These are phyloP conservation scores for Aplocera efformata DNA, from an alignment of 2,888 invertebrate genomes.

Conservation along the genomic window DNA sequence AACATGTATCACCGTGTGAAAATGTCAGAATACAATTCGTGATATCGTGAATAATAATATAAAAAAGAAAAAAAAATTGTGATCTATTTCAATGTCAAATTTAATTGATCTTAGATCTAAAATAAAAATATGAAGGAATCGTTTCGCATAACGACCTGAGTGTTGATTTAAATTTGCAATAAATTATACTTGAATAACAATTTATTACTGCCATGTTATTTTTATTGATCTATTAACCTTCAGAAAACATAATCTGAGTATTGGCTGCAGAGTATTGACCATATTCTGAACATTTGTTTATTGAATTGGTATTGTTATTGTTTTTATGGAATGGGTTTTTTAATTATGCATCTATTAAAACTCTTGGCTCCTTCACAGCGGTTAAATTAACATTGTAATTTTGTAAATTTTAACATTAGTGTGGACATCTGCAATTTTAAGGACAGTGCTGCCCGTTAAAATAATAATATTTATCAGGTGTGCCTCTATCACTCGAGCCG, in stretches of 20 bases:
- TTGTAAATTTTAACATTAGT: too few species aligned
- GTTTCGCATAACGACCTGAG: conserved; percentile 9
- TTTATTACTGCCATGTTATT: conserved; percentile 15
- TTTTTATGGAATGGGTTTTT: too few species aligned
- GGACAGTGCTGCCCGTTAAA: too few species aligned
- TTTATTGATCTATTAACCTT: conserved; percentile 20
- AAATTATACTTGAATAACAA: conserved; percentile 19
- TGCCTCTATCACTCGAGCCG: conserved; percentile 14
- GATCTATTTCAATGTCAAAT: conserved; percentile 17
- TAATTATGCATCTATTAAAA: too few species aligned
- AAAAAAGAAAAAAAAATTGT: background rate
- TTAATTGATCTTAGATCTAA: conserved; percentile 8
- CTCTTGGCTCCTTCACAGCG: too few species aligned
- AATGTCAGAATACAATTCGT: too few species aligned
- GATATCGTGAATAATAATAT: too few species aligned
- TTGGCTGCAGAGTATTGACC: conserved; percentile 10
- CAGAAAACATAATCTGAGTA: conserved; percentile 9
- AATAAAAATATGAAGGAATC: conserved; percentile 13
- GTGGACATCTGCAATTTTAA: too few species aligned
- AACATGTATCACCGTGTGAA: too few species aligned
- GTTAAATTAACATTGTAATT: too few species aligned
- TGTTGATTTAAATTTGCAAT: conserved; percentile 23
- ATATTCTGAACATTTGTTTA: background rate
- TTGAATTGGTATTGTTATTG: too few species aligned
- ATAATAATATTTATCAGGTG: background rate